A percentile compares a stretch with the other conserved stretches of the same genome.
These are phyloP conservation scores for Columba livia DNA, from an alignment of 2,113 vertebrate species.

Conservation along the genomic window DNA sequence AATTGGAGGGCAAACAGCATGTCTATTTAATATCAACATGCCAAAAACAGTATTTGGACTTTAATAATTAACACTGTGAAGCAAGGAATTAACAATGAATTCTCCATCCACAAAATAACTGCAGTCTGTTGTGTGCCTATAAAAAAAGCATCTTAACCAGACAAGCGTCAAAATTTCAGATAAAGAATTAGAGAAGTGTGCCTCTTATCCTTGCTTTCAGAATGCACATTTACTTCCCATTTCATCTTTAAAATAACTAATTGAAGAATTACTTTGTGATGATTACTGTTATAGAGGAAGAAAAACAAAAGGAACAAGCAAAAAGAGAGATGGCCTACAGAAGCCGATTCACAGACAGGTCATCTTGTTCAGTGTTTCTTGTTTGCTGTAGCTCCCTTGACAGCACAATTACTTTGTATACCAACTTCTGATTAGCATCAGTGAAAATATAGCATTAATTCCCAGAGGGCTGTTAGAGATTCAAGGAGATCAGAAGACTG, in stretches of 20 bases:
- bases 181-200: neutral
- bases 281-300: neutral
- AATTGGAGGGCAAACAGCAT: neutral
- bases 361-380: neutral
- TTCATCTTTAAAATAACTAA: conserved; percentile 35
- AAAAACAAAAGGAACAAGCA: neutral
- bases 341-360: neutral
- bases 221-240: neutral
- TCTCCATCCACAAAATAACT: neutral
- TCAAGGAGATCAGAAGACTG: neutral
- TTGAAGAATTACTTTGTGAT: neutral
- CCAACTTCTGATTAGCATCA: conserved; percentile 39
- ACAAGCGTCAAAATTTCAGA: neutral
- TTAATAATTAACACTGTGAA: neutral
- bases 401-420: conserved; percentile 22
- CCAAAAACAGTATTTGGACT: neutral
- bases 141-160: neutral
- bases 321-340: neutral
- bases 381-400: neutral
- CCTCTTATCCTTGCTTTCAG: neutral
- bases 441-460: conserved; percentile 21
- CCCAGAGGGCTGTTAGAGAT: neutral
- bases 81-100: neutral
- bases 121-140: neutral
- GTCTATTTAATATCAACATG: neutral